Percentiles rank a stretch among this genome's conserved stretches.
phyloP scores from a whole-genome alignment of 2,797 vertebrate genomes.

The Avahi laniger region DNA sequence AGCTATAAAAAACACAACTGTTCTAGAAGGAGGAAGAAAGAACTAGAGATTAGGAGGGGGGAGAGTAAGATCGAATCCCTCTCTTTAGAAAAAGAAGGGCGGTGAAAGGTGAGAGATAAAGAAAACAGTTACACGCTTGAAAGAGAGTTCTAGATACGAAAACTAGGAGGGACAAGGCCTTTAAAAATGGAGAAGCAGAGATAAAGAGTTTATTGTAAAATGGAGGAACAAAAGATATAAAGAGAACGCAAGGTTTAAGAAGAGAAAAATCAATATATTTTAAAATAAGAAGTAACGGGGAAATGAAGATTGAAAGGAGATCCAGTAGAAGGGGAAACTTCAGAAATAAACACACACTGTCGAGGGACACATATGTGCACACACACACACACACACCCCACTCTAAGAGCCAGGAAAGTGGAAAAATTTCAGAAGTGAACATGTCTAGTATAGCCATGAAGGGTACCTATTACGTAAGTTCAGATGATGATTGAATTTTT shows the following conservation, averaged over 20 bases:
- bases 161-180: constrained; percentile 34
- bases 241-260: neutral
- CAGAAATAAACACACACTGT: neutral
- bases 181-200: constrained; percentile 57
- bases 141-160: constrained; percentile 72
- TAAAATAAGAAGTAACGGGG: constrained; percentile 15
- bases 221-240: constrained; percentile 26
- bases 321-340: neutral
- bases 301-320: neutral
- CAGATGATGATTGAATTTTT: neutral
- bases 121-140: constrained; percentile 67
- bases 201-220: constrained; percentile 60
- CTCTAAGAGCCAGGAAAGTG: neutral
- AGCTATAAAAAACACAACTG: constrained; percentile 35
- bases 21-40: constrained; percentile 29
- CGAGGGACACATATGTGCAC: fast-evolving
- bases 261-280: constrained; percentile 41
- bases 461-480: neutral
- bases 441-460: neutral
- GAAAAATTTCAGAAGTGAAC: neutral
- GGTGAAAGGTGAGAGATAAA: constrained; percentile 70
- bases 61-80: neutral
- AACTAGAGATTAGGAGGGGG: neutral
- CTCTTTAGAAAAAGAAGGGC: constrained; percentile 19
- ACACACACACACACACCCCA: neutral